Evolutionary conservation across 2,113 vertebrate species (phyloP).

Genomic region (Rhinoptilus africanus): DNA sequence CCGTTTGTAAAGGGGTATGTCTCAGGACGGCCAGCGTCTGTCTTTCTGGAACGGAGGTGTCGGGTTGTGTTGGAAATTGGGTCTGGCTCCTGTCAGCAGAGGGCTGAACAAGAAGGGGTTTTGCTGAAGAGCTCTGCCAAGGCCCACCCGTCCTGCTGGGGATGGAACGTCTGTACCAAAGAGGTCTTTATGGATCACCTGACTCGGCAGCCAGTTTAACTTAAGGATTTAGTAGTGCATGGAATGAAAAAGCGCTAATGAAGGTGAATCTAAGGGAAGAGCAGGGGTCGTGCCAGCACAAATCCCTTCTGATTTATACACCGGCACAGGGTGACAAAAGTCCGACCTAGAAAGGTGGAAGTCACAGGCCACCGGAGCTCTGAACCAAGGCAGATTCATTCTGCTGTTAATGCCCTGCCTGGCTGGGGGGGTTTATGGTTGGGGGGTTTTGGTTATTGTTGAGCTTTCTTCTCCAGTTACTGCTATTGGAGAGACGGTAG

Average conservation of each 20-base stretch:
- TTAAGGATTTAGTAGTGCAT: not conserved
- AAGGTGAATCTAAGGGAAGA: not conserved
- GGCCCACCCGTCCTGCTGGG: too few relatives aligned
- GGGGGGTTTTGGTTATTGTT: not conserved
- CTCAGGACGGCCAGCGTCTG: too few relatives aligned
- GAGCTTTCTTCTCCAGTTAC: not conserved
- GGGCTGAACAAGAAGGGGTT: not conserved
- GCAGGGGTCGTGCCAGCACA: not conserved
- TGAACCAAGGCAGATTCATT: not conserved
- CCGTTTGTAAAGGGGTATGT: accelerated
- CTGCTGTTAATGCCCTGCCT: not conserved
- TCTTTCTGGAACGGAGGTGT: not conserved
- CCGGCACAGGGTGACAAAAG: not conserved
- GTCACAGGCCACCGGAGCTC: not conserved
- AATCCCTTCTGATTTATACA: not conserved
- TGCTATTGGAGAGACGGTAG: not conserved
- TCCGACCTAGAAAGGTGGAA: not conserved
- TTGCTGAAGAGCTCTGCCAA: not conserved
- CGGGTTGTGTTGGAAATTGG: accelerated
- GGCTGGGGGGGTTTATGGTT: not conserved
- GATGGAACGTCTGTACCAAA: not conserved
- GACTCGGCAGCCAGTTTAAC: not conserved
- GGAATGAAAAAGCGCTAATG: not conserved
- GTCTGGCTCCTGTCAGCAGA: not conserved
- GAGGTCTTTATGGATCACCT: not conserved